A percentile compares a stretch with the other conserved stretches of the same genome.
Conservation (phyloP, 2,797 vertebrate genomes). For the Cirrhinus mrigala region DNA sequence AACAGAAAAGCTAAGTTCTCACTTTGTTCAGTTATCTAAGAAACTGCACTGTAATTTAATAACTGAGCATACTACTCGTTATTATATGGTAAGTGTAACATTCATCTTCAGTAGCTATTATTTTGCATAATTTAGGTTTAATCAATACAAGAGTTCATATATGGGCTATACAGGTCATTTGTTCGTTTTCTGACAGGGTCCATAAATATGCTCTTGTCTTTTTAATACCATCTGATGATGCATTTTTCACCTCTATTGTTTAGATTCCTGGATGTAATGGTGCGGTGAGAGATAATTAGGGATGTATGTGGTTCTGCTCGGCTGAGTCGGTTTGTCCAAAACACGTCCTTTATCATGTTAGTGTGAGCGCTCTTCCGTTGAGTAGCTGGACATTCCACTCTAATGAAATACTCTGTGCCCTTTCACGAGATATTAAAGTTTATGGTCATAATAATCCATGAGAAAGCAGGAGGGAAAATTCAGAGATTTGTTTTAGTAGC, state of each 20-base stretch:
- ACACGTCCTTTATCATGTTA: conserved; percentile 58
- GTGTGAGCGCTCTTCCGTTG: conserved; percentile 42
- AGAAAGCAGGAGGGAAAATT: conserved; percentile 40
- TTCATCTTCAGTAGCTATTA: background rate
- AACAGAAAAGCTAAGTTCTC: background rate
- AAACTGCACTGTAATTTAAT: background rate
- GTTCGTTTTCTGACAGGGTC: background rate
- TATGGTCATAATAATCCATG: conserved; percentile 47
- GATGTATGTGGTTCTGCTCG: conserved; percentile 46
- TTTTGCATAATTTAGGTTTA: background rate
- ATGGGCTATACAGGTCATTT: background rate
- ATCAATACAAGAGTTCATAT: background rate
- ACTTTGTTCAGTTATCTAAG: background rate
- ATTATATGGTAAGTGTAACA: background rate
- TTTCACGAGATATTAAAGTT: conserved; percentile 51
- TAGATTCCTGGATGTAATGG: conserved; percentile 43
- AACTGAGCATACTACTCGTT: background rate
- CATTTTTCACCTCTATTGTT: conserved; percentile 38
- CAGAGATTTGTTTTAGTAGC: background rate
- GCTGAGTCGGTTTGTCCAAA: conserved; percentile 54
- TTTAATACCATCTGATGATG: conserved; percentile 1
- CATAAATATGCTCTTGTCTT: conserved; percentile 10
- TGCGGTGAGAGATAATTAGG: conserved; percentile 51
- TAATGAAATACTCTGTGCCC: conserved; percentile 59
- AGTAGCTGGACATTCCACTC: conserved; percentile 48